Conservation (phyloP, 1,140 invertebrate species). For the Drosophila nannoptera region DNA sequence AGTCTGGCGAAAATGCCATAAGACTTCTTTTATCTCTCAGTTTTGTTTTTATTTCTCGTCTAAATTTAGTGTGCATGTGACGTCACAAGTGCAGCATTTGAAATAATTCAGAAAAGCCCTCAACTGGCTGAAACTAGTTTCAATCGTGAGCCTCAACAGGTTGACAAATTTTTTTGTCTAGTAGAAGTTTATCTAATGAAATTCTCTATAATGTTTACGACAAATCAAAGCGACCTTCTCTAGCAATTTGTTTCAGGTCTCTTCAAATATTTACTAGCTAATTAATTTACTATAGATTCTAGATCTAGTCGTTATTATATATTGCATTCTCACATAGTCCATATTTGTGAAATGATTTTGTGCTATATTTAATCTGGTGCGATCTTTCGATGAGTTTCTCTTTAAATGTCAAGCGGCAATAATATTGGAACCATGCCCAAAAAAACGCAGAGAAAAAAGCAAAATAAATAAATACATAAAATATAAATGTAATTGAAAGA, state of each 20-base stretch:
- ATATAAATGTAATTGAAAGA: conserved; percentile 47
- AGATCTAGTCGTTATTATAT: not conserved
- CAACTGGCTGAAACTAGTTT: conserved; percentile 39
- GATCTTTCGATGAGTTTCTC: conserved; percentile 47
- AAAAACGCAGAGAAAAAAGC: conserved; percentile 5
- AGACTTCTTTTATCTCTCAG: not conserved
- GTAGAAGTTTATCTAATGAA: too few species aligned
- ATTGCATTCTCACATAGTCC: not conserved
- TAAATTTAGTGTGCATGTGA: conserved; percentile 25
- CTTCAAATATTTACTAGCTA: not conserved
- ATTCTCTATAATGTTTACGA: too few species aligned
- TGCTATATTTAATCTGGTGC: conserved; percentile 57
- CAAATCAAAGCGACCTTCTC: too few species aligned
- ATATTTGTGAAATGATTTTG: conserved; percentile 31
- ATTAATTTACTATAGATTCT: not conserved
- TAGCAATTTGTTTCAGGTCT: too few species aligned
- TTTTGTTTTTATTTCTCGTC: not conserved
- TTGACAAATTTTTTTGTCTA: not conserved
- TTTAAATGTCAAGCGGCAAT: conserved; percentile 63
- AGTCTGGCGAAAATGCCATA: conserved; percentile 7
- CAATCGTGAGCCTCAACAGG: not conserved
- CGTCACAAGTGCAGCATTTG: conserved; percentile 29
- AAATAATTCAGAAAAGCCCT: conserved; percentile 32
- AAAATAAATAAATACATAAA: conserved; percentile 44
- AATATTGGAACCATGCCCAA: conserved; percentile 64